A percentile compares a stretch with the other conserved stretches of the same genome.
These are phyloP conservation scores for Catajapyx aquilonaris DNA, from an alignment of 1,140 invertebrate genomes.

Conservation along the genomic window DNA sequence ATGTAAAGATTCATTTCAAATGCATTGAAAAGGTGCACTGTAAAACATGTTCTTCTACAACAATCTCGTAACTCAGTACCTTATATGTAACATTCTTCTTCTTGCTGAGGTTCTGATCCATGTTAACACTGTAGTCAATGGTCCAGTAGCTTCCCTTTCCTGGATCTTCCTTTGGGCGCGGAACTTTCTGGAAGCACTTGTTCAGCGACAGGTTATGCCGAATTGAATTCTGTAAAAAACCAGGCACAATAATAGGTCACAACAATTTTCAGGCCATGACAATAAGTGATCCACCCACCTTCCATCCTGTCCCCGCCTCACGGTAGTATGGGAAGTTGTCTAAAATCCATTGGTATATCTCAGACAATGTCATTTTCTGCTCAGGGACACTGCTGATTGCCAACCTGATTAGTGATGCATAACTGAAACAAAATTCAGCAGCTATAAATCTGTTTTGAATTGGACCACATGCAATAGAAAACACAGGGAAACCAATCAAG, in stretches of 20 bases:
- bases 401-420: constrained; percentile 44
- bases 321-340: constrained; percentile 51
- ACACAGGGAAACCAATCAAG: no score
- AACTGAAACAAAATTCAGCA: constrained; percentile 29
- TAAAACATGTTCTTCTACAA: no score
- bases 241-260: constrained; percentile 4
- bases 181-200: constrained; percentile 41
- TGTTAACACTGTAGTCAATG: constrained; percentile 27
- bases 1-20: no score
- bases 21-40: no score
- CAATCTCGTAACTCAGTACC: no score
- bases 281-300: constrained; percentile 33
- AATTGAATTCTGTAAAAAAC: constrained; percentile 28
- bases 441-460: neutral
- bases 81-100: constrained; percentile 12
- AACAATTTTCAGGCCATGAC: neutral
- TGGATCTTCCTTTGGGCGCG: constrained; percentile 36
- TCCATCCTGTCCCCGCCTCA: constrained; percentile 46
- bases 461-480: no score
- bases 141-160: constrained; percentile 41
- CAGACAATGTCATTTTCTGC: constrained; percentile 49
- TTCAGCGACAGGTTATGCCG: constrained; percentile 28
- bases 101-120: constrained; percentile 13
- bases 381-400: constrained; percentile 46
- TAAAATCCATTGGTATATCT: constrained; percentile 53